Evolutionary conservation across 2,113 vertebrate species (phyloP), one percentile per base, ranked within the genome.

Genomic region (Anas platyrhynchos): DNA sequence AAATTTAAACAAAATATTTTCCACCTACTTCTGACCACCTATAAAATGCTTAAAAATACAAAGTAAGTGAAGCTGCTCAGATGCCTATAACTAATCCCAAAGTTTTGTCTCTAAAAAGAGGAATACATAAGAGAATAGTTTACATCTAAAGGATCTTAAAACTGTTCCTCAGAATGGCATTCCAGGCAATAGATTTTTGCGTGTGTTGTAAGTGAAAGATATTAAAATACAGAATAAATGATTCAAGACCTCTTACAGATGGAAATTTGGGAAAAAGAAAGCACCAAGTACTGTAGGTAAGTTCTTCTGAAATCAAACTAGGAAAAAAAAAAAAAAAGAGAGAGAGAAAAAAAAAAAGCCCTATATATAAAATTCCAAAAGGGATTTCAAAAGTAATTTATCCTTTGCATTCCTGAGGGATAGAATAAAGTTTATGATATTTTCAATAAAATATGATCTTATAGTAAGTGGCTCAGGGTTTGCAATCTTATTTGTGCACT

Each of bases 381-480:
- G 89, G 87, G 89, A 84, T 93, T 95, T 95, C 81, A 96, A 92
- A 96, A 94, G 90, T 94, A 96, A 96, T 96, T 96, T 96, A 95
- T 93, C 88, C 96, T 76, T 83, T 94, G 84, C 94, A 91, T 94
- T 96, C 96, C 93, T 94, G 58, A 94, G 96, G 93, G 94, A 89
- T 50, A 96, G 86, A 96, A 92, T 94, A 94, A 94, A 94, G 80
- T 95, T 97, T 95, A 96, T 96, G 91, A 95, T 93, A 92, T 96
- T 96, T 94, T 93, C 96, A 94, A 93, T 97, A 94, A 94, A 95
- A 96, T 96, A 93, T 90, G 93, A 94, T 95, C 92, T 90, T 85
- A 93, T 32, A 94, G 77, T 94, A 96, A 97, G 81, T 93, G 88
- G 90, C 86, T 94, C 7, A 41, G 88, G 84, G 83, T 96, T 92